A percentile compares a stretch with the other conserved stretches of the same genome.
phyloP scores from a whole-genome alignment of 2,888 invertebrate genomes.

The Balanococcus diminutus region DNA sequence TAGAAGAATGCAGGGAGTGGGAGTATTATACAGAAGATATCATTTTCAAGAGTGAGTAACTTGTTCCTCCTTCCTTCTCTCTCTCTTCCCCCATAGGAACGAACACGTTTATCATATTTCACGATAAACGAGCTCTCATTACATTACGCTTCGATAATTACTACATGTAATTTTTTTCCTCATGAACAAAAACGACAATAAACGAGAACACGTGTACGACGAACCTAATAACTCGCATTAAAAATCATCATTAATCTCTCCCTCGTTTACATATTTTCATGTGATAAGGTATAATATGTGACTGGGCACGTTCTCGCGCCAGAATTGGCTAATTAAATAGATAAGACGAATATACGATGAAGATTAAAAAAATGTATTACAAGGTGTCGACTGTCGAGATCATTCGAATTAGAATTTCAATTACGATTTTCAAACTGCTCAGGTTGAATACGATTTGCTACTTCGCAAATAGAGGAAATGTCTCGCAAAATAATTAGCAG shows the following conservation, averaged over 20 bases:
- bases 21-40: no score
- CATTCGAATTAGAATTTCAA: no score
- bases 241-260: background rate
- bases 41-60: background rate
- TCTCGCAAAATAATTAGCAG: background rate
- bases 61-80: background rate
- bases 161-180: conserved; percentile 1
- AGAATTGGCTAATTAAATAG: background rate
- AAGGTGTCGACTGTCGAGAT: no score
- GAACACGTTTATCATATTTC: background rate
- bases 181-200: background rate
- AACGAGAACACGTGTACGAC: background rate
- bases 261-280: background rate
- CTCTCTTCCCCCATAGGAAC: background rate
- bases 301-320: background rate
- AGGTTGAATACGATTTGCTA: no score
- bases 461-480: background rate
- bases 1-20: no score
- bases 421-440: background rate
- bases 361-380: no score
- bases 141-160: background rate
- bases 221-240: background rate
- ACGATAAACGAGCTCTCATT: background rate
- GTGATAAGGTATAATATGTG: background rate
- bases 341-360: background rate